Base-by-base conservation (phyloP, 2,888 invertebrate species). In the Mythimna albipuncta region DNA sequence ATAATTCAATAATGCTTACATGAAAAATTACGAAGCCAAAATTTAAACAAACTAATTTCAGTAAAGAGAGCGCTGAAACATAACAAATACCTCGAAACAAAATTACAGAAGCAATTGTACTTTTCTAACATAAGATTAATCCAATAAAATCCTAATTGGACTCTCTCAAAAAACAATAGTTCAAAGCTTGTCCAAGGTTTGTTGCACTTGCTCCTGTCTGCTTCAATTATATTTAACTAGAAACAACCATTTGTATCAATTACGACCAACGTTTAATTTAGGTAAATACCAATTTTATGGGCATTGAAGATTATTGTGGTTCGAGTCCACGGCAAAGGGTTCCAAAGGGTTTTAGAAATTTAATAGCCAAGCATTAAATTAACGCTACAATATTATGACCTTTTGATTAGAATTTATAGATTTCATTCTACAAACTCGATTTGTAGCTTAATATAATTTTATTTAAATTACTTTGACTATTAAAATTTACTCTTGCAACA, bases 201-300 rank as follows among this genome's bases (percentile, higher is more conserved):
- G 87, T 85, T 91, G 91, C 91, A 92, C 91, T 93, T 91, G 90
- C 85, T 87, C 78, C 80, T 84, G 88, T 89, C 89, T 88, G 84
- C 88, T 91, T 91, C 94, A 95, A 95, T 96, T 96, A 92, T 84
- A 86, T 91, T 94, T 93, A 96, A 96, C 93, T 94, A 92, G 92
- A 90, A 94, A 95, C 93, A 92, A 89, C 95, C 95, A 96, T 96
- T 96, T 94, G 92, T 96, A 93, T 96, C 96, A 96, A 96, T 96
- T 95, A 94, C 91, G 90, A 86, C 81, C 89, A 86, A 88, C 91
- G 90, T 92, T 95, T 94, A 95, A 95, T 95, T 95, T 94, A 91
- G 93, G 93, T 93, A 94, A 95, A 95, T 94, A 95, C 93, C 94
- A 94, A 94, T 95, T 95, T 94, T 94, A 95, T 94, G 94, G 94